Evolutionary conservation across 2,113 vertebrate species (phyloP).

Genomic region (Illadopsis cleaveri): DNA sequence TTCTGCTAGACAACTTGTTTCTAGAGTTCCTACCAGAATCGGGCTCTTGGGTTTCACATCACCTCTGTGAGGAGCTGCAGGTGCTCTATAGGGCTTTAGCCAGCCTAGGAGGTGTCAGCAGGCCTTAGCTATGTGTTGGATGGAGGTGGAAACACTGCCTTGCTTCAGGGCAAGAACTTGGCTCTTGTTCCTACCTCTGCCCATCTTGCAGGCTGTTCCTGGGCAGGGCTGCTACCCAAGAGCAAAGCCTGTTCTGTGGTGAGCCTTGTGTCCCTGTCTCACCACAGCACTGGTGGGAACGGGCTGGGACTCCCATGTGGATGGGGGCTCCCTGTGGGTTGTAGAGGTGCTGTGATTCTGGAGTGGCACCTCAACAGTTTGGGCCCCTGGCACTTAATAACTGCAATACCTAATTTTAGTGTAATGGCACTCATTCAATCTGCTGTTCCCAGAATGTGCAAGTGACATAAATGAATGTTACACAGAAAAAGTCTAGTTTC

Average conservation of each 20-base stretch:
- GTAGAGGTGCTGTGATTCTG: neutral
- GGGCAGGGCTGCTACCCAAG: neutral
- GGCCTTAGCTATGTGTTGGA: neutral
- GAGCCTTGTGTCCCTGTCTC: neutral
- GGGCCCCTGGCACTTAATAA: neutral
- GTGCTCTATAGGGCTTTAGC: neutral
- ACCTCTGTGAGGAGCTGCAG: neutral
- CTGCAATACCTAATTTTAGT: neutral
- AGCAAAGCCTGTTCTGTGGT: neutral
- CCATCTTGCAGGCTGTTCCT: neutral
- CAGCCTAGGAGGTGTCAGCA: neutral
- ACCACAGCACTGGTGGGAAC: rapidly evolving
- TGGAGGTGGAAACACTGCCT: neutral
- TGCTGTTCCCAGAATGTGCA: neutral
- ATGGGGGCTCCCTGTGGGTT: neutral
- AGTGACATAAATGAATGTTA: conserved; percentile 13
- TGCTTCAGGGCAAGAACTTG: neutral
- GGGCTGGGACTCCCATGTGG: rapidly evolving
- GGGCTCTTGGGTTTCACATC: neutral
- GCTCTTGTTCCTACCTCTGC: neutral
- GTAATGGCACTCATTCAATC: neutral
- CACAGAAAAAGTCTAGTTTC: conserved; percentile 13
- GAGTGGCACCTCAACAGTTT: neutral
- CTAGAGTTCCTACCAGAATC: neutral
- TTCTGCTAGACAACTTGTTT: neutral